A percentile compares a stretch with the other conserved stretches of the same genome.
These are phyloP conservation scores for Nothocercus julius DNA, from an alignment of 2,113 vertebrate genomes.

Conservation along the genomic window DNA sequence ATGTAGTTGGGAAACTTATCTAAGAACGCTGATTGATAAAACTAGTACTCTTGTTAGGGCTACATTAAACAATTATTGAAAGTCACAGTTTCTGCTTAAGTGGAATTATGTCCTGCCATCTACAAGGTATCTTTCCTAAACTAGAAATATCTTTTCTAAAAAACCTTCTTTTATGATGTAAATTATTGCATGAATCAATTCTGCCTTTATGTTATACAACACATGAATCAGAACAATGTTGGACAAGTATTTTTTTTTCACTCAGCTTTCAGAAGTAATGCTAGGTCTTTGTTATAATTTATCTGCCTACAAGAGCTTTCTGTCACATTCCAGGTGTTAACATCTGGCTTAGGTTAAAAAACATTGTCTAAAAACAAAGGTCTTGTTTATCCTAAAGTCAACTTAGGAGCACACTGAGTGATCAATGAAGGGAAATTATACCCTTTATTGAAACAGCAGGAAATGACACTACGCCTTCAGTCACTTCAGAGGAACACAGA, in stretches of 20 bases:
- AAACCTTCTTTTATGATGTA: background rate
- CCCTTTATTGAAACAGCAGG: conserved; percentile 8
- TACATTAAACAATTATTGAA: background rate
- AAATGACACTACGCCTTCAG: conserved; percentile 27
- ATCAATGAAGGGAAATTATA: background rate
- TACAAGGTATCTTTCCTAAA: background rate
- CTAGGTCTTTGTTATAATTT: conserved; percentile 5
- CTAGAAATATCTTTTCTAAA: background rate
- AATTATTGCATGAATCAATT: background rate
- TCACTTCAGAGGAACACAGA: background rate
- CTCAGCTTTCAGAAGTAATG: conserved; percentile 1
- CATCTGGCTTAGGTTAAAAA: conserved; percentile 1
- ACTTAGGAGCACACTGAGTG: background rate
- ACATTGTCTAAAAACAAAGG: conserved; percentile 27
- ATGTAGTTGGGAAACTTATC: background rate
- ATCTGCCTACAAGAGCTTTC: background rate
- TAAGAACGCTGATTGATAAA: background rate
- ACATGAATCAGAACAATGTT: background rate
- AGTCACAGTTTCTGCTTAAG: background rate
- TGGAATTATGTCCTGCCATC: background rate
- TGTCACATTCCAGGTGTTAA: background rate
- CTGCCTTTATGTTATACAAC: background rate
- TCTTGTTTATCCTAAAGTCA: background rate
- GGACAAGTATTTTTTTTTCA: background rate
- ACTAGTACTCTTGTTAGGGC: background rate